These are phyloP conservation scores for Labia minor DNA, from an alignment of 2,888 invertebrate species.

Conservation along the genomic window DNA sequence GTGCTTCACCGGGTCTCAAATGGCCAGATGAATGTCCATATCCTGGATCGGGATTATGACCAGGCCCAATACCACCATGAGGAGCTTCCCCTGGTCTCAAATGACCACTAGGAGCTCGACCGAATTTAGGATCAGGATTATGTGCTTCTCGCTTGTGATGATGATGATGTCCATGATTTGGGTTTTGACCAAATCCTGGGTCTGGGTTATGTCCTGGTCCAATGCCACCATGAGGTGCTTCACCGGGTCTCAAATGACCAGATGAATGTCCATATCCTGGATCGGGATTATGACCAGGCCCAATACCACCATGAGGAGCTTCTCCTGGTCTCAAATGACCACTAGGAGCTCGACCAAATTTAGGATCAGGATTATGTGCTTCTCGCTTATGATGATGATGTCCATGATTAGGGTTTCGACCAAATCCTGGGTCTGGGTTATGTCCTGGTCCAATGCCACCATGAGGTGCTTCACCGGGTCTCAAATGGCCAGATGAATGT, in stretches of 20 bases:
- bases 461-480: not conserved
- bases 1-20: not conserved
- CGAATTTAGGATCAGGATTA: not conserved
- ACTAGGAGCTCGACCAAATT: not conserved
- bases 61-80: not conserved
- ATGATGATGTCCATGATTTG: not conserved
- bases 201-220: not conserved
- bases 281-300: not conserved
- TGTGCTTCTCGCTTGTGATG: not conserved
- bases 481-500: not conserved
- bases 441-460: not conserved
- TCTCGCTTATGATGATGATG: not conserved
- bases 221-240: not conserved
- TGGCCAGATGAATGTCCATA: not conserved
- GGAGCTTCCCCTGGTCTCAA: not conserved
- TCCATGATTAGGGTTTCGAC: not conserved
- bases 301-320: not conserved
- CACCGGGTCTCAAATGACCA: not conserved
- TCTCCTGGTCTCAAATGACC: not conserved
- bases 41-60: not conserved
- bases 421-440: not conserved
- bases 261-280: not conserved
- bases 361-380: not conserved
- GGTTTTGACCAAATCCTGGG: not conserved
- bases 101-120: not conserved